phyloP scores from a whole-genome alignment of 2,113 vertebrate species.

The Motacilla alba region DNA sequence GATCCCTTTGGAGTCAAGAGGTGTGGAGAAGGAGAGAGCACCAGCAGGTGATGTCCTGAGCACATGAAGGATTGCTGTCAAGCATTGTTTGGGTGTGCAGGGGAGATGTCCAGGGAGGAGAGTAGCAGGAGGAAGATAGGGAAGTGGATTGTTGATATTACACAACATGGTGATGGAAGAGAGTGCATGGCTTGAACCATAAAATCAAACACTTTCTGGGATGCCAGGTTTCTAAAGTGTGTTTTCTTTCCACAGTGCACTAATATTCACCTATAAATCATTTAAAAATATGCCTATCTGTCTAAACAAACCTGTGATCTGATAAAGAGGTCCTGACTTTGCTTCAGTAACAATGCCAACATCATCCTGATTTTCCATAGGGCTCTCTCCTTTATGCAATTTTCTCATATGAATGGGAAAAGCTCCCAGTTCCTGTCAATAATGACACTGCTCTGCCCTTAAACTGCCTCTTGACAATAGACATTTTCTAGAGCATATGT shows the following conservation, averaged over 20 bases:
- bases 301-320: conserved; percentile 6
- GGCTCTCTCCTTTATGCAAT: neutral
- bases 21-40: neutral
- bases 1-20: neutral
- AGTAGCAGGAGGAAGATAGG: neutral
- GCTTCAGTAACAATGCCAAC: neutral
- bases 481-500: neutral
- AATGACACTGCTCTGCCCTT: neutral
- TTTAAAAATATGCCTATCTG: neutral
- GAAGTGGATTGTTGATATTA: neutral
- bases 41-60: neutral
- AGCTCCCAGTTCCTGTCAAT: conserved; percentile 5
- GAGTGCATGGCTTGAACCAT: neutral
- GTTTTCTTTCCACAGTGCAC: neutral
- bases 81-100: neutral
- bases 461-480: neutral
- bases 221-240: neutral
- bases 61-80: neutral
- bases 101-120: neutral
- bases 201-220: neutral
- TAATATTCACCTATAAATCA: conserved; percentile 29
- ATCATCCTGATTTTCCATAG: neutral
- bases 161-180: neutral
- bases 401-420: neutral
- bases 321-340: conserved; percentile 31